Percentiles rank a stretch among this genome's conserved stretches.
Conservation (phyloP, 1,140 invertebrate species). For the Bombus polaris region DNA sequence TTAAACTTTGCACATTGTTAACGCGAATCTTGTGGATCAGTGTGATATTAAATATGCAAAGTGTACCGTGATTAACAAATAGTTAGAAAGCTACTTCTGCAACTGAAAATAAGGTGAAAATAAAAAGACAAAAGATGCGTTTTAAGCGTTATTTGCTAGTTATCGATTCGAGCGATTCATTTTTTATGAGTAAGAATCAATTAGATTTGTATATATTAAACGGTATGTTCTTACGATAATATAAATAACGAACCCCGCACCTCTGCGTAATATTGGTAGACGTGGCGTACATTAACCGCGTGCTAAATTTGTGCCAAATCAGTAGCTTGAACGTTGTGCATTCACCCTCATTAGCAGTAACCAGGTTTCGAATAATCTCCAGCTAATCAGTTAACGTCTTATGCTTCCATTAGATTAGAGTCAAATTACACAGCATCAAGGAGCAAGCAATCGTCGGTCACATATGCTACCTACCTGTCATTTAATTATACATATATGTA, state of each 20-base stretch:
- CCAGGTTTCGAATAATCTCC: background rate
- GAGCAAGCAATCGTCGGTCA: background rate
- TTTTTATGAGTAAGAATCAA: background rate
- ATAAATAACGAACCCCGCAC: background rate
- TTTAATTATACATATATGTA: background rate
- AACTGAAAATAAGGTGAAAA: too few species aligned
- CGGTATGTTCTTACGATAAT: background rate
- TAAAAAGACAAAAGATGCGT: too few species aligned
- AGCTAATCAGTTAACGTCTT: conserved; percentile 8
- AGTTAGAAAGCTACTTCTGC: too few species aligned
- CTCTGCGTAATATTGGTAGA: background rate
- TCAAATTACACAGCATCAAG: background rate
- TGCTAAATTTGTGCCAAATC: conserved; percentile 3
- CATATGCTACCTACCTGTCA: background rate
- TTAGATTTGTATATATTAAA: background rate
- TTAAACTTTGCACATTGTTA: background rate
- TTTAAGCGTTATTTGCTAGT: too few species aligned
- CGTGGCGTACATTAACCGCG: background rate
- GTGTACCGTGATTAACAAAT: too few species aligned
- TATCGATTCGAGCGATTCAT: too few species aligned
- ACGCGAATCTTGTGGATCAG: too few species aligned
- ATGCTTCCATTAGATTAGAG: background rate
- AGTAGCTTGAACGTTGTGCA: background rate
- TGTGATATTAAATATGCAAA: too few species aligned
- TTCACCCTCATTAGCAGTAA: conserved; percentile 8